Conservation (phyloP, 92 coral and sea anemone species). For the Chrysogorgia sp. region DNA sequence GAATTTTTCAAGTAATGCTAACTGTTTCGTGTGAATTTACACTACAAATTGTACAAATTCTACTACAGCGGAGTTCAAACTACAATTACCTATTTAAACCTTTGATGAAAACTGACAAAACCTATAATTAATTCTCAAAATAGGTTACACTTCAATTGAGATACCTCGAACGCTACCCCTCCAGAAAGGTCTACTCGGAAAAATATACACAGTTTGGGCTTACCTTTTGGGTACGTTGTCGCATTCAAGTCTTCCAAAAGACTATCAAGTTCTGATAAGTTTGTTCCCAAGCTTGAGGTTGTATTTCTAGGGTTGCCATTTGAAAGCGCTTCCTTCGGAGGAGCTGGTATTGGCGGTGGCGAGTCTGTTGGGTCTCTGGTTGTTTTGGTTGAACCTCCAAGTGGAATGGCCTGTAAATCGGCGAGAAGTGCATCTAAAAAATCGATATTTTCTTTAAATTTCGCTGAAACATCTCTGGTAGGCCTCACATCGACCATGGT, state of each 20-base stretch:
- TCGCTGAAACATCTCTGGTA: background rate
- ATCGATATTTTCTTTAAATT: conserved; percentile 40
- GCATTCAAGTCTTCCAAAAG: conserved; percentile 83
- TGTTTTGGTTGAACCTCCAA: conserved; percentile 47
- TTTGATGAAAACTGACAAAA: too few species aligned
- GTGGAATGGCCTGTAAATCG: conserved; percentile 46
- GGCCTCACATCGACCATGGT: conserved; percentile 18
- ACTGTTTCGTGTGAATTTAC: background rate
- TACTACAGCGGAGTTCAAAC: background rate
- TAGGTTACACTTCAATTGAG: too few species aligned
- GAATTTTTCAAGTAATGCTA: background rate
- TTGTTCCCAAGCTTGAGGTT: conserved; percentile 78
- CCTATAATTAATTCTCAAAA: too few species aligned
- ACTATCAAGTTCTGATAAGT: conserved; percentile 93
- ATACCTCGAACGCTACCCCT: too few species aligned
- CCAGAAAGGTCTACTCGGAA: background rate
- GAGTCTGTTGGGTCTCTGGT: conserved; percentile 77
- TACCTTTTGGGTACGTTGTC: conserved; percentile 73
- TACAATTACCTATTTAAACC: too few species aligned
- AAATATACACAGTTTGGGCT: conserved; percentile 2
- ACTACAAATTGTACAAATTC: background rate
- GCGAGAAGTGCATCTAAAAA: conserved; percentile 53
- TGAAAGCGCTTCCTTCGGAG: conserved; percentile 59
- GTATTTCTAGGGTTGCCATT: conserved; percentile 35
- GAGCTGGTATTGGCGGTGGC: conserved; percentile 88